These are phyloP conservation scores for Sebastes diploproa DNA, from an alignment of 2,797 vertebrate species.

Conservation along the genomic window DNA sequence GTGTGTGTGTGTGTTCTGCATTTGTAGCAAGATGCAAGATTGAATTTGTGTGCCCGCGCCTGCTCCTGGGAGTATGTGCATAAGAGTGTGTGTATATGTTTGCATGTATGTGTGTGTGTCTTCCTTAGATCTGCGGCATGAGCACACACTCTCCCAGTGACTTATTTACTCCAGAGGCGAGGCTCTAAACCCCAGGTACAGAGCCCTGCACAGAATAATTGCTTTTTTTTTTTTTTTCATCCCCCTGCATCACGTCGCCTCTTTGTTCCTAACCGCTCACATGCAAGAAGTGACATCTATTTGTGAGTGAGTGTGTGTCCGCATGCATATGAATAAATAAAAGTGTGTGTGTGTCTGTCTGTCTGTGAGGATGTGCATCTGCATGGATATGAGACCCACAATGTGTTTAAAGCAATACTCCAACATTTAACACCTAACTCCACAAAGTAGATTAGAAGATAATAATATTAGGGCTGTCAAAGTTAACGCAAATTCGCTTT, in stretches of 20 bases:
- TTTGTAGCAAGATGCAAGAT: constrained; percentile 64
- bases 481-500: too few relatives aligned
- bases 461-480: too few relatives aligned
- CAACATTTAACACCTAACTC: background rate
- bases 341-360: background rate
- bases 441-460: background rate
- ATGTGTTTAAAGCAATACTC: background rate
- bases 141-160: constrained; percentile 67
- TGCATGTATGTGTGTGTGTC: constrained; percentile 30
- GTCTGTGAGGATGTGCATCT: constrained; percentile 38
- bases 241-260: constrained; percentile 59
- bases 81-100: constrained; percentile 23
- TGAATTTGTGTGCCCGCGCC: constrained; percentile 64
- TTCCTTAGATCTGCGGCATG: constrained; percentile 51
- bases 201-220: constrained; percentile 76
- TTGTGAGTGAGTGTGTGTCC: constrained; percentile 61
- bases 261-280: constrained; percentile 77
- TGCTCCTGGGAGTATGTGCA: constrained; percentile 34
- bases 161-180: constrained; percentile 78
- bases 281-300: constrained; percentile 72
- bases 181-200: constrained; percentile 76
- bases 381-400: constrained; percentile 22
- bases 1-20: constrained; percentile 54
- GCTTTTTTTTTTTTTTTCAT: constrained; percentile 64
- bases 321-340: constrained; percentile 70